phyloP scores from a whole-genome alignment of 2,888 invertebrate genomes.

The Limnephilus rhombicus region DNA sequence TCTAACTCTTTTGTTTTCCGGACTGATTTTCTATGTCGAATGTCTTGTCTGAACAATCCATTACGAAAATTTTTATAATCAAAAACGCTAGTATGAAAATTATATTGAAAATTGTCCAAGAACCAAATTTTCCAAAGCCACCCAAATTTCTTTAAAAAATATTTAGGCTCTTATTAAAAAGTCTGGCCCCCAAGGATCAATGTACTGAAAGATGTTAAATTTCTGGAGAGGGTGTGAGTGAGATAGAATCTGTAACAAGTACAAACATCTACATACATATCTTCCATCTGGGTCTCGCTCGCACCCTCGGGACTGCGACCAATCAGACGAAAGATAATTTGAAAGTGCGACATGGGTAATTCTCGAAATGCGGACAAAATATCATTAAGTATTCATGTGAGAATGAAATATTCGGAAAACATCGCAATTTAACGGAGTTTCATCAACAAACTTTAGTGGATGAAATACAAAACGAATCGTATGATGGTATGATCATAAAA shows the following conservation, averaged over 20 bases:
- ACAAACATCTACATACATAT: slow-evolving; percentile 28
- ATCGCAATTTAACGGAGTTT: not conserved
- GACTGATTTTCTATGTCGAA: too few species aligned
- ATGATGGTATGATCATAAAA: not conserved
- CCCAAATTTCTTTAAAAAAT: not conserved
- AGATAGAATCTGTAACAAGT: slow-evolving; percentile 49
- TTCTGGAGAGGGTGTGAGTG: slow-evolving; percentile 49
- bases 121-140: too few species aligned
- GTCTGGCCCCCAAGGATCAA: slow-evolving; percentile 37
- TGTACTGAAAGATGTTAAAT: slow-evolving; percentile 59
- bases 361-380: slow-evolving; percentile 42
- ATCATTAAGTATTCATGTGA: slow-evolving; percentile 35
- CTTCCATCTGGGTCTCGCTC: slow-evolving; percentile 38
- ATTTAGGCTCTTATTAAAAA: not conserved
- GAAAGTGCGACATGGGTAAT: slow-evolving; percentile 49
- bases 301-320: slow-evolving; percentile 37
- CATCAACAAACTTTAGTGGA: not conserved
- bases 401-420: not conserved
- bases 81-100: too few species aligned
- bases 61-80: too few species aligned
- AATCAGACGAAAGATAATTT: slow-evolving; percentile 50
- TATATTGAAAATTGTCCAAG: too few species aligned
- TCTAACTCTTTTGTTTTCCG: too few species aligned
- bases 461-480: not conserved
- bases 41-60: too few species aligned